phyloP scores from a whole-genome alignment of 2,113 vertebrate species.

The Colaptes auratus region DNA sequence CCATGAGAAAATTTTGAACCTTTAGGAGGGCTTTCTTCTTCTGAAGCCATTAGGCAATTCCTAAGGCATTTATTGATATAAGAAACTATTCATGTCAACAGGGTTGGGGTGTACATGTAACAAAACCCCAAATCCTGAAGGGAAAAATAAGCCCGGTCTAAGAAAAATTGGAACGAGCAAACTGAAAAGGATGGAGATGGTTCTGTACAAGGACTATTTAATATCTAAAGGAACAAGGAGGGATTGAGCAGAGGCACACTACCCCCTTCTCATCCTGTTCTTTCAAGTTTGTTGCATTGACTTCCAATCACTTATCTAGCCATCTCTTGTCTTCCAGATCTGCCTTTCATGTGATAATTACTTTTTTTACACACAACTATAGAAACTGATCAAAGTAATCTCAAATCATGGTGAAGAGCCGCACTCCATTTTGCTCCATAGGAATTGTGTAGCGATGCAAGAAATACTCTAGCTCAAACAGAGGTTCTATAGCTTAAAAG shows the following conservation, averaged over 20 bases:
- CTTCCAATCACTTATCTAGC: background rate
- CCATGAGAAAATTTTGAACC: background rate
- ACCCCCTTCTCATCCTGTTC: background rate
- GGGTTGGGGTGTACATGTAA: background rate
- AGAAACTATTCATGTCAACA: background rate
- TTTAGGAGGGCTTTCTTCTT: background rate
- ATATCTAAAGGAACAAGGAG: background rate
- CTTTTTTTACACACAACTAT: background rate
- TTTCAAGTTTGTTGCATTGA: background rate
- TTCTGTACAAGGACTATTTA: background rate
- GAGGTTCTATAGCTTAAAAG: background rate
- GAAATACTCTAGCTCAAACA: background rate
- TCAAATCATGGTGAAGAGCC: background rate
- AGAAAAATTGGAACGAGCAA: background rate
- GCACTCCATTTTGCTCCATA: background rate
- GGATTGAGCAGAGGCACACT: background rate
- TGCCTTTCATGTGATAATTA: background rate
- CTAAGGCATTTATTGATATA: background rate
- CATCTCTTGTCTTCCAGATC: background rate
- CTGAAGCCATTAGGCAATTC: background rate
- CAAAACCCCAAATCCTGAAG: background rate
- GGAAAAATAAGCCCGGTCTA: background rate
- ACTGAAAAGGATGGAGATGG: background rate
- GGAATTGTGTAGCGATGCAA: background rate
- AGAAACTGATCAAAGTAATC: background rate